phyloP scores from a whole-genome alignment of 2,113 vertebrate genomes.

The Pholis gunnellus region DNA sequence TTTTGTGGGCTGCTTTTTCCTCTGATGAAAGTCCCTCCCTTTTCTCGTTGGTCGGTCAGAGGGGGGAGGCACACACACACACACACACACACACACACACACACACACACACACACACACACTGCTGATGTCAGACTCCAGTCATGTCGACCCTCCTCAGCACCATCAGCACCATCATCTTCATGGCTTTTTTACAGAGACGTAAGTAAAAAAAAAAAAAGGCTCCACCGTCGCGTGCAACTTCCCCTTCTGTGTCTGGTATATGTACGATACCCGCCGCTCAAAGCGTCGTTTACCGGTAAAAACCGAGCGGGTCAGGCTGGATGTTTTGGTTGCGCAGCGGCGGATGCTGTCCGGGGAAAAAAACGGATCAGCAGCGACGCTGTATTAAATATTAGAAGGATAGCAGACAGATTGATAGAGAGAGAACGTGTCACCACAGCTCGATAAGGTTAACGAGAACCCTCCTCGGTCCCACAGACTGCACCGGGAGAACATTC shows the following conservation, averaged over 20 bases:
- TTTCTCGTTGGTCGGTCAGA: not conserved
- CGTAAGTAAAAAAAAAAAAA: slow-evolving; percentile 44
- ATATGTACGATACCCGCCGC: accelerated
- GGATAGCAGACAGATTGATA: not conserved
- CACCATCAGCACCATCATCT: slow-evolving; percentile 41
- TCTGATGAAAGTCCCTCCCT: not conserved
- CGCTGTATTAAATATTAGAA: not conserved
- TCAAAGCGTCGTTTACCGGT: not conserved
- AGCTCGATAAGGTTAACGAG: not conserved
- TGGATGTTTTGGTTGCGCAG: slow-evolving; percentile 49
- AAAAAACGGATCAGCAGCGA: not conserved
- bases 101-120: slow-evolving; percentile 39
- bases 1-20: not conserved
- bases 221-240: not conserved
- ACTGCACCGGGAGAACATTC: not conserved
- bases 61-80: slow-evolving; percentile 4
- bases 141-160: slow-evolving; percentile 69
- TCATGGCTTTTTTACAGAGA: slow-evolving; percentile 29
- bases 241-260: not conserved
- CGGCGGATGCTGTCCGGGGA: slow-evolving; percentile 16
- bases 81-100: slow-evolving; percentile 18
- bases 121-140: slow-evolving; percentile 65
- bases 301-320: slow-evolving; percentile 4
- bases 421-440: not conserved
- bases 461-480: not conserved